A percentile compares a stretch with the other conserved stretches of the same genome.
phyloP scores from a whole-genome alignment of 1,140 invertebrate species.

The Dolichoris vasculosae region DNA sequence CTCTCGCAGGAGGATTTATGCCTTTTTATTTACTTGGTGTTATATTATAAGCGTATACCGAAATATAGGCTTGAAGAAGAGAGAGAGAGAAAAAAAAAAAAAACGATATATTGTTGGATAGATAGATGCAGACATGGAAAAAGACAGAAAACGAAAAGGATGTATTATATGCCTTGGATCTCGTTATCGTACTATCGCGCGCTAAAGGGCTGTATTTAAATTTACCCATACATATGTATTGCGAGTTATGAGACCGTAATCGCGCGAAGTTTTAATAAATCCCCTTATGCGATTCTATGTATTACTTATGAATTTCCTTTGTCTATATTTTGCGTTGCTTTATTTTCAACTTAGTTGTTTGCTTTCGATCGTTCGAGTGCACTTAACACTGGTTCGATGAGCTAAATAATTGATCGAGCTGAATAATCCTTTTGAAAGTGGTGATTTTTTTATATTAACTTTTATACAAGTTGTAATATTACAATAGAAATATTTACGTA shows the following conservation, averaged over 20 bases:
- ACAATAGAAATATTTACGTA: no score
- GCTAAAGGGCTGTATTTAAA: constrained; percentile 49
- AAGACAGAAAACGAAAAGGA: neutral
- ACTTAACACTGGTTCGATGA: neutral
- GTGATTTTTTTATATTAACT: no score
- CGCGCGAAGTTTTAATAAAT: constrained; percentile 49
- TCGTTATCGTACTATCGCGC: constrained; percentile 47
- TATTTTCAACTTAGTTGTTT: neutral
- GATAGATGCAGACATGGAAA: neutral
- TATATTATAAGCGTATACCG: neutral
- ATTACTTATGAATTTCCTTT: constrained; percentile 39
- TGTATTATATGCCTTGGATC: neutral
- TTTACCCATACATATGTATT: constrained; percentile 5
- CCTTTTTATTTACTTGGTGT: constrained; percentile 45
- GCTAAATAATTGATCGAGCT: neutral
- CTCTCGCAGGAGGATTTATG: constrained; percentile 39
- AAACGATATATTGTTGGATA: neutral
- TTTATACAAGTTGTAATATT: no score
- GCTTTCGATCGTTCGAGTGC: constrained; percentile 7
- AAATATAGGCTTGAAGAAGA: neutral
- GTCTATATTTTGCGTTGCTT: neutral
- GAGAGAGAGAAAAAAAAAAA: neutral
- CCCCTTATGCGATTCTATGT: constrained; percentile 42
- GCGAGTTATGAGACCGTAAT: neutral
- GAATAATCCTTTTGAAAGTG: neutral